phyloP scores from a whole-genome alignment of 1,140 invertebrate genomes.

The Teleopsis dalmanni region DNA sequence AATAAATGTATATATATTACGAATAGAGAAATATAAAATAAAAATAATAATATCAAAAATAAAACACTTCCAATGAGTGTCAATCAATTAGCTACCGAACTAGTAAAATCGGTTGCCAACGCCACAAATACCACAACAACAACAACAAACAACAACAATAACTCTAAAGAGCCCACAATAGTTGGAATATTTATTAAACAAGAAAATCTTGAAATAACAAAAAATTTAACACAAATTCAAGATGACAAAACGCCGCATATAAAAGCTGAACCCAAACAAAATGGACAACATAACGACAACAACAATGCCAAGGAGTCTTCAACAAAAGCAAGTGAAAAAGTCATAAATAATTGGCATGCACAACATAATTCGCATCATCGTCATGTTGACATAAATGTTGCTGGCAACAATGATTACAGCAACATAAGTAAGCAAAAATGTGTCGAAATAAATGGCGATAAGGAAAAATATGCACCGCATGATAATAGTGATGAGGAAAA shows the following conservation, averaged over 20 bases:
- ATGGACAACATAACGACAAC: conserved; percentile 11
- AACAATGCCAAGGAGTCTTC: conserved; percentile 6
- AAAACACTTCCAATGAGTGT: conserved; percentile 10
- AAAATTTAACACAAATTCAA: not conserved
- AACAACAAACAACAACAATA: conserved; percentile 10
- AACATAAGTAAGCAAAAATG: conserved; percentile 9
- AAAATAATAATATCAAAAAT: not conserved
- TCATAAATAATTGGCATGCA: not conserved
- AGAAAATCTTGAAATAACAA: conserved; percentile 4
- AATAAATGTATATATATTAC: no score
- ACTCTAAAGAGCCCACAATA: conserved; percentile 2
- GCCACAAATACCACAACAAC: conserved; percentile 7
- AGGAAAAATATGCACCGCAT: not conserved
- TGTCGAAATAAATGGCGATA: not conserved
- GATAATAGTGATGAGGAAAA: conserved; percentile 1
- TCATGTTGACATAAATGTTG: conserved; percentile 10
- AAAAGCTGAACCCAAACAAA: conserved; percentile 8
- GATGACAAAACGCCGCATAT: not conserved
- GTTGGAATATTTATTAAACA: conserved; percentile 2
- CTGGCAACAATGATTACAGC: conserved; percentile 4
- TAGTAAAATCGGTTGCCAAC: conserved; percentile 4
- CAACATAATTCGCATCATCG: not conserved
- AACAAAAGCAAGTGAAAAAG: conserved; percentile 5
- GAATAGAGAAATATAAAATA: not conserved
- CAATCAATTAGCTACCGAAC: conserved; percentile 7